Evolutionary conservation across 2,113 vertebrate species (phyloP), one percentile per base, ranked within the genome.

Genomic region (Neodon shergylaensis): DNA sequence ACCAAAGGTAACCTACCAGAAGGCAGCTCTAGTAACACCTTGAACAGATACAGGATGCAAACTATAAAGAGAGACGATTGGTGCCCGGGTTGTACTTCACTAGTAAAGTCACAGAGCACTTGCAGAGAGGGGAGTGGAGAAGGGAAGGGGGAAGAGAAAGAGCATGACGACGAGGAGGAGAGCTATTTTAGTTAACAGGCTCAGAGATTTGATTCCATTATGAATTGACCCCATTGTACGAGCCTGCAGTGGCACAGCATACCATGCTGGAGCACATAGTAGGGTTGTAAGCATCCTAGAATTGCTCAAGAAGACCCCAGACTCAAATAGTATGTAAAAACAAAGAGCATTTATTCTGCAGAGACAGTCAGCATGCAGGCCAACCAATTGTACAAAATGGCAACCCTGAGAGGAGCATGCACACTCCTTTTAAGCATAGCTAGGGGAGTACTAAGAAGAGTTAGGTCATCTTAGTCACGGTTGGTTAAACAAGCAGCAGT

Each of bases 111-210:
- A 28, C 33, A 72, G 65, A 72, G 47, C 33, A 24, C 13, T 90
- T 49, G 12, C 58, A n/a, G 7, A 65, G 73, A 0, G n/a, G 6
- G 12, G 9, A 24, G 24, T 9, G 1, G 11, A n/a, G 7, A 39
- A 54, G 24, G 14, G 33, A 26, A 36, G 9, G 9, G 28, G 24
- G 42, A 36, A 39, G 3, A 4, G 22, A 31, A 9, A 2, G 24
- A 28, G 19, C 4, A 19, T 49, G 26, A 10, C 0, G 12, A 26
- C 2, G 0, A 47, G 0, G 26, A 28, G 49, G 66, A 72, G 42
- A 66, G 68, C n/a, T n/a, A 33, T 3, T 54, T 82, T 63, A 39
- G 42, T 36, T 81, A 77, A 61, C 14, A 44, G 22, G 49, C 42
- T 26, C 26, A 4, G 63, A 70, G 16, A 26, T 70, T 70, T 44